Evolutionary conservation across 1,140 invertebrate species (phyloP).

Genomic region (Pygmarrhopalites habei): DNA sequence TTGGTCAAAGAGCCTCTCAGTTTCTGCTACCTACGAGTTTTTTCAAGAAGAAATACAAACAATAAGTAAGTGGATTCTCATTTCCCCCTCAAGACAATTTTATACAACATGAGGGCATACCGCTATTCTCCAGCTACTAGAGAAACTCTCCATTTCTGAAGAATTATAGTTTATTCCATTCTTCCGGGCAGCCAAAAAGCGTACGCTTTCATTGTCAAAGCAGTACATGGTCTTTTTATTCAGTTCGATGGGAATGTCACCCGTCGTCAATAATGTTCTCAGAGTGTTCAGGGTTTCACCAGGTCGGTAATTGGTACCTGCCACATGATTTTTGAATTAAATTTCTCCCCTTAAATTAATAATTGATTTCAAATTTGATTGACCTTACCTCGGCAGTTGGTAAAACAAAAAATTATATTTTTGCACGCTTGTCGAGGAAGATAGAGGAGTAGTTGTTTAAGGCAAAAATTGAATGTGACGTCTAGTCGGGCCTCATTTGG

Average conservation of each 20-base stretch:
- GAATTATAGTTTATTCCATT: not conserved
- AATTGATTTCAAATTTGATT: too few relatives aligned
- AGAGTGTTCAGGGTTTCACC: constrained; percentile 22
- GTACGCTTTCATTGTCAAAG: constrained; percentile 31
- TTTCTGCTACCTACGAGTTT: too few relatives aligned
- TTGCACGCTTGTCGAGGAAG: constrained; percentile 36
- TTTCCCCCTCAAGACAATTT: not conserved
- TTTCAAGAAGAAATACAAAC: too few relatives aligned
- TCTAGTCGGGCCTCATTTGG: constrained; percentile 38
- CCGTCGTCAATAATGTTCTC: constrained; percentile 11
- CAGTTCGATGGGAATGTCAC: constrained; percentile 15
- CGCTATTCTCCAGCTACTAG: constrained; percentile 18
- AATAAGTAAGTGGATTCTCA: too few relatives aligned
- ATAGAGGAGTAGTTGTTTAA: constrained; percentile 39
- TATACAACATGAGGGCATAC: constrained; percentile 9
- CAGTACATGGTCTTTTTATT: constrained; percentile 26
- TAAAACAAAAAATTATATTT: constrained; percentile 41
- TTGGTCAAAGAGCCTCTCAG: too few relatives aligned
- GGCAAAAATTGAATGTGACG: constrained; percentile 40
- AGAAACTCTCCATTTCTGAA: constrained; percentile 2
- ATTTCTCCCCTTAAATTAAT: too few relatives aligned
- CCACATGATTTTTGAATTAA: too few relatives aligned
- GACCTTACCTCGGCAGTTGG: constrained; percentile 23
- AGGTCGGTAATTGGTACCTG: constrained; percentile 30
- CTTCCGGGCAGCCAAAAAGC: constrained; percentile 27